A percentile compares a stretch with the other conserved stretches of the same genome.
Conservation (phyloP, 2,797 vertebrate species). For the Alfaro cultratus region DNA sequence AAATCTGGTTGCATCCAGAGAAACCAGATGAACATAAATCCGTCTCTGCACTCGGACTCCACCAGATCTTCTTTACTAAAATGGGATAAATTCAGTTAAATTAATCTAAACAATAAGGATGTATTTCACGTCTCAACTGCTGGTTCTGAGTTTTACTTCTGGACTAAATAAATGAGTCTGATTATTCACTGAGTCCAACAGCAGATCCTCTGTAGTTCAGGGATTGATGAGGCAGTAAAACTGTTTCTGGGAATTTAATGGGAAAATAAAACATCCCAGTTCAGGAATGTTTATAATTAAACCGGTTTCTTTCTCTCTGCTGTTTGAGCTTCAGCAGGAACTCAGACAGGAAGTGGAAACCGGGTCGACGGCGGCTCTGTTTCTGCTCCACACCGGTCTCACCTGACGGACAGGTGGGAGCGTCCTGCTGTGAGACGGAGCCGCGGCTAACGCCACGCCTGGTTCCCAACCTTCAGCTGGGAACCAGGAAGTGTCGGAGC, state of each 20-base stretch:
- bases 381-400: constrained; percentile 44
- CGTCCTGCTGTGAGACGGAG: neutral
- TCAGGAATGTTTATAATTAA: neutral
- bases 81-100: too few relatives aligned
- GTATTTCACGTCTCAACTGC: too few relatives aligned
- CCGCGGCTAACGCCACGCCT: neutral
- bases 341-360: neutral
- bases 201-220: neutral
- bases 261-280: neutral
- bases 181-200: too few relatives aligned
- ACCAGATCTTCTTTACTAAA: too few relatives aligned
- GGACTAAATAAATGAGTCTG: too few relatives aligned
- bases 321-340: constrained; percentile 25
- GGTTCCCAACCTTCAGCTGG: neutral
- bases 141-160: too few relatives aligned
- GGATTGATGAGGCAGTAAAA: neutral
- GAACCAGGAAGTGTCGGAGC: neutral
- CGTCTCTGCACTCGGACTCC: too few relatives aligned
- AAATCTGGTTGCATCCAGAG: too few relatives aligned
- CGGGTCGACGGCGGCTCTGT: neutral
- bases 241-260: neutral
- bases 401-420: constrained; percentile 41
- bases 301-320: neutral
- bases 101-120: too few relatives aligned
- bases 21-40: too few relatives aligned